A percentile compares a stretch with the other conserved stretches of the same genome.
These are phyloP conservation scores for Rhynchonema sp. DNA, from an alignment of 2,888 invertebrate species.

Conservation along the genomic window DNA sequence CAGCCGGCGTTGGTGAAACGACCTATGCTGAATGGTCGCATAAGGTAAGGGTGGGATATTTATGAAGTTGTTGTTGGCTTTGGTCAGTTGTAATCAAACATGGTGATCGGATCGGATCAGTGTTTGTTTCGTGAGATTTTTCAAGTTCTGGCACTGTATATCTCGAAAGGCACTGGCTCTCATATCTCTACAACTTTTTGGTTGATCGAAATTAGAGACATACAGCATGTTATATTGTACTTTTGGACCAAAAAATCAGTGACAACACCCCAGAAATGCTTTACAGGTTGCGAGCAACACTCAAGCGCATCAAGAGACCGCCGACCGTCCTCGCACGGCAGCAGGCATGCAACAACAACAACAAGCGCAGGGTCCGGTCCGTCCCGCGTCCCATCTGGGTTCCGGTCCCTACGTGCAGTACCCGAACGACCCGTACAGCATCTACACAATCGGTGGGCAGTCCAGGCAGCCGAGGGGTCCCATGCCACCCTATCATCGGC, in stretches of 20 bases:
- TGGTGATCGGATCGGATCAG: no score
- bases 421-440: conserved; percentile 24
- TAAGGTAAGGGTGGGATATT: background rate
- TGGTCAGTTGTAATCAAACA: no score
- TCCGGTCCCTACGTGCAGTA: conserved; percentile 20
- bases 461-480: background rate
- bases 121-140: no score
- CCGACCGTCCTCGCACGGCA: background rate
- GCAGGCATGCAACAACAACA: background rate
- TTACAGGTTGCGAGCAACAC: background rate
- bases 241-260: no score
- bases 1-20: conserved; percentile 22
- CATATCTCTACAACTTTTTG: no score
- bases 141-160: no score
- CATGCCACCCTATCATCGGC: no score
- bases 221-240: no score
- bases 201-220: no score
- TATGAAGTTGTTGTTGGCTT: no score
- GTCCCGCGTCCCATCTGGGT: background rate
- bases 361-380: background rate
- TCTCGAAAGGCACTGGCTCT: no score
- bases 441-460: conserved; percentile 24
- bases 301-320: background rate
- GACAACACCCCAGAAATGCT: no score
- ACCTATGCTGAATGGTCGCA: conserved; percentile 8